Evolutionary conservation across 2,797 vertebrate genomes (phyloP), one percentile per base, ranked within the genome.

Genomic region (Urosaurus nigricauda): DNA sequence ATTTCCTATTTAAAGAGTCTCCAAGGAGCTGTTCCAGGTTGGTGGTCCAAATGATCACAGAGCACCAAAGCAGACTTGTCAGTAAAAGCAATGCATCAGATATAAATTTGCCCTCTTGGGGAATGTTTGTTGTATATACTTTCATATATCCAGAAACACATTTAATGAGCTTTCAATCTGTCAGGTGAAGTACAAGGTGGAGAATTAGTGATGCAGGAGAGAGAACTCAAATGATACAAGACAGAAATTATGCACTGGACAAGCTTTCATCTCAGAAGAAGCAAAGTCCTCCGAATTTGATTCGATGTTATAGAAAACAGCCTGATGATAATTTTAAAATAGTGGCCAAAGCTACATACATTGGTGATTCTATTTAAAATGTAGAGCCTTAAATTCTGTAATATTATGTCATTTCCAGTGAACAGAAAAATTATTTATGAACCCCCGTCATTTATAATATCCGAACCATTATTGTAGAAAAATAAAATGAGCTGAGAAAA

Each of bases 71-170:
- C 88, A 32, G 0, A 87, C 88, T 73, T 88, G 40, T 85, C 91
- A n/a, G 77, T 88, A 88, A 93, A 88, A 93, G 91, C 90, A 92
- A 93, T 90, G 90, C 85, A 94, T 87, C 93, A 94, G 84, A 94
- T 94, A 94, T 94, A 93, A 94, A 94, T 95, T 87, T 0, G 91
- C 86, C 92, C 94, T 92, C 94, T 82, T 3, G 0, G 96, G 95
- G 95, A 95, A 91, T 94, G 94, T 94, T 93, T 94, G 87, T 90
- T 94, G 83, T 63, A 89, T 4, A 79, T 77, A 92, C 92, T 90
- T 95, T 92, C 80, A 91, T 79, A 88, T 86, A 90, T 88, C 85
- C 84, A 91, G 93, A 93, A 95, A 94, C 90, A 89, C 91, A 94
- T 92, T 93, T 82, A 94, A 94, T 43, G 73, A 77, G 3, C 87